phyloP scores from a whole-genome alignment of 2,113 vertebrate species.

The Lophotis ruficrista region DNA sequence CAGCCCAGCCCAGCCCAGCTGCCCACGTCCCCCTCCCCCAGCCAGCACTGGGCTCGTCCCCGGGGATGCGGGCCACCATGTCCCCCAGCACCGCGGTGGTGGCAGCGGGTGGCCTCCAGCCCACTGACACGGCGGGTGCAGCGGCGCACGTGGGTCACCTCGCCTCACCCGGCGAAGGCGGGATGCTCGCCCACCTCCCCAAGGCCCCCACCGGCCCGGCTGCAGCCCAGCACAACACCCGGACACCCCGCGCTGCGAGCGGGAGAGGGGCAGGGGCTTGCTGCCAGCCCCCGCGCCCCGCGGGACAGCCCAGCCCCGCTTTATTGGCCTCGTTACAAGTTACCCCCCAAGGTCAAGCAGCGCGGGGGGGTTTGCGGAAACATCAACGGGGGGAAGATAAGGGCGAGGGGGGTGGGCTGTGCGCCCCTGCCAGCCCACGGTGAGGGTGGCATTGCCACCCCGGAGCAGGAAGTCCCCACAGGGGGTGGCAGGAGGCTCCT shows the following conservation, averaged over 20 bases:
- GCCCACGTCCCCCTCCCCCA: too few species aligned
- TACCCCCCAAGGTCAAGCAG: not conserved
- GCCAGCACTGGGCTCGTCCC: too few species aligned
- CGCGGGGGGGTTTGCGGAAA: not conserved
- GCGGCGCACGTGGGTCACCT: not conserved
- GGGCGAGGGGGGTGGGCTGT: not conserved
- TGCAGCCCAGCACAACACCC: rapidly evolving
- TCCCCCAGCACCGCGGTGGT: rapidly evolving
- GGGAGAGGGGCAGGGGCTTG: rapidly evolving
- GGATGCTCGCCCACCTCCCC: not conserved
- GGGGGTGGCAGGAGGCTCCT: not conserved
- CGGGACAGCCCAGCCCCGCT: not conserved
- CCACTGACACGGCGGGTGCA: rapidly evolving
- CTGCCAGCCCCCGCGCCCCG: not conserved
- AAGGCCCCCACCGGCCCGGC: not conserved
- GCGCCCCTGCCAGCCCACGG: not conserved
- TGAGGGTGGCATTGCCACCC: not conserved
- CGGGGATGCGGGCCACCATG: rapidly evolving
- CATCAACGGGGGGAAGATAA: rapidly evolving
- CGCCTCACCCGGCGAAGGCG: rapidly evolving
- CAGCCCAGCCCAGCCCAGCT: too few species aligned
- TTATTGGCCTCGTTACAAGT: not conserved
- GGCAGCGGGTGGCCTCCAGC: not conserved
- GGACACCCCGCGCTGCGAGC: rapidly evolving
- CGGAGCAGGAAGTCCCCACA: not conserved